Conservation (phyloP, 2,888 invertebrate genomes). For the Thereva nobilitata region DNA sequence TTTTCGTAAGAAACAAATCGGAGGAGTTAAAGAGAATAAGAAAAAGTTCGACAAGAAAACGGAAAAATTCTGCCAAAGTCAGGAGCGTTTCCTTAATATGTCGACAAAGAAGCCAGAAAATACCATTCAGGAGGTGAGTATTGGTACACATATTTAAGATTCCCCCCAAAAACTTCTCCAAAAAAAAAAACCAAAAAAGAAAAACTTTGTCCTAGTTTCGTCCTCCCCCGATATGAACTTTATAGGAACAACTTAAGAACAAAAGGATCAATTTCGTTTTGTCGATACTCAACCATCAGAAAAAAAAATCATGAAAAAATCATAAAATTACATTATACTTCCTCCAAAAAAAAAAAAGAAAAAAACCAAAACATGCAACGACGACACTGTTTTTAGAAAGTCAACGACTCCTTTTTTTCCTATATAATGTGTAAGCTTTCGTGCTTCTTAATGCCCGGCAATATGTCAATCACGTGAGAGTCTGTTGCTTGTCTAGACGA, state of each 20-base stretch:
- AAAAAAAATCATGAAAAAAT: no score
- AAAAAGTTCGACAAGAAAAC: constrained; percentile 99
- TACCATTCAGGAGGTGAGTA: constrained; percentile 84
- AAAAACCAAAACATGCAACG: constrained; percentile 6
- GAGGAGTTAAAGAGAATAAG: constrained; percentile 89
- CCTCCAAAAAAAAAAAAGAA: neutral
- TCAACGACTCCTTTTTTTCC: constrained; percentile 9
- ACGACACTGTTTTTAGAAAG: constrained; percentile 7
- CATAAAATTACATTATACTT: no score
- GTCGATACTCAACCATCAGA: neutral
- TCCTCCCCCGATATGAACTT: no score
- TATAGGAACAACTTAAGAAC: no score
- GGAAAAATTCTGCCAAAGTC: constrained; percentile 93
- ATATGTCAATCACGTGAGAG: constrained; percentile 15
- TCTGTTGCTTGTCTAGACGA: constrained; percentile 35
- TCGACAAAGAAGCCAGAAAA: constrained; percentile 90
- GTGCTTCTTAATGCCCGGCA: constrained; percentile 9
- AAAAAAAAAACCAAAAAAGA: no score
- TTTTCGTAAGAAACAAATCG: constrained; percentile 93
- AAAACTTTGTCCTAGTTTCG: neutral
- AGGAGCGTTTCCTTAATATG: constrained; percentile 92
- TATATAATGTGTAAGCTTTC: neutral
- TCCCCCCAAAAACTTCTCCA: neutral
- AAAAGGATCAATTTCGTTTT: constrained; percentile 1
- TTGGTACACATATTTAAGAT: neutral